These are phyloP conservation scores for Cerastis leucographa DNA, from an alignment of 2,888 invertebrate genomes.

Conservation along the genomic window DNA sequence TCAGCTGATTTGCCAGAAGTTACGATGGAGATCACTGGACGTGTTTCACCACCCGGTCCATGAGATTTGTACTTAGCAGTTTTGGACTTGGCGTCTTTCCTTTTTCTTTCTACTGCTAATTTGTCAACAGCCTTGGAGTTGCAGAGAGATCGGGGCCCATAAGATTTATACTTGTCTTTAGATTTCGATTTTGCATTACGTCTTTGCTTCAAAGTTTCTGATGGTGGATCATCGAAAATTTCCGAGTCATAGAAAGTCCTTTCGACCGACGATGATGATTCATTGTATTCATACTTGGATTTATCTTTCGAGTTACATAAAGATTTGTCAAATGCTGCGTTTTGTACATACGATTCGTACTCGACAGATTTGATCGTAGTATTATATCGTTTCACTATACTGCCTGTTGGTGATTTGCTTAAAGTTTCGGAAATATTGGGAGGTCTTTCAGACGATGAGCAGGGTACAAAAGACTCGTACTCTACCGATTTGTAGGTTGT, in stretches of 20 bases:
- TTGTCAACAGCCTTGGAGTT: not conserved
- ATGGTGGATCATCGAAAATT: not conserved
- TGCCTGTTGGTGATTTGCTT: constrained; percentile 27
- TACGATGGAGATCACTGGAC: constrained; percentile 25
- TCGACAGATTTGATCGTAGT: constrained; percentile 33
- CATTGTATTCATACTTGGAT: constrained; percentile 5
- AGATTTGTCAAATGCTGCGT: not conserved
- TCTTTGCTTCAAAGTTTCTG: constrained; percentile 1
- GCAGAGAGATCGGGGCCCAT: not conserved
- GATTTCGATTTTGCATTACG: not conserved
- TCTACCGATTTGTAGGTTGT: constrained; percentile 30
- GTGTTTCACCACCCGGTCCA: not conserved
- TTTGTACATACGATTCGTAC: constrained; percentile 19
- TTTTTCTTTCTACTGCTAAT: not conserved
- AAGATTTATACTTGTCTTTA: constrained; percentile 1
- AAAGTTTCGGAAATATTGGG: not conserved
- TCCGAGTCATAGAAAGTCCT: not conserved
- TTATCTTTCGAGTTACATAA: not conserved
- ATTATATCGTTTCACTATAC: constrained; percentile 13
- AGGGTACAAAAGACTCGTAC: constrained; percentile 21
- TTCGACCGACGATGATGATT: constrained; percentile 14
- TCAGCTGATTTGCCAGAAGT: constrained; percentile 9
- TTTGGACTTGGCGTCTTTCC: not conserved
- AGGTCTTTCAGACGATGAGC: not conserved
- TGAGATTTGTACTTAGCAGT: not conserved